Evolutionary conservation across 2,113 vertebrate genomes (phyloP).

Genomic region (Oreotrochilus melanogaster): DNA sequence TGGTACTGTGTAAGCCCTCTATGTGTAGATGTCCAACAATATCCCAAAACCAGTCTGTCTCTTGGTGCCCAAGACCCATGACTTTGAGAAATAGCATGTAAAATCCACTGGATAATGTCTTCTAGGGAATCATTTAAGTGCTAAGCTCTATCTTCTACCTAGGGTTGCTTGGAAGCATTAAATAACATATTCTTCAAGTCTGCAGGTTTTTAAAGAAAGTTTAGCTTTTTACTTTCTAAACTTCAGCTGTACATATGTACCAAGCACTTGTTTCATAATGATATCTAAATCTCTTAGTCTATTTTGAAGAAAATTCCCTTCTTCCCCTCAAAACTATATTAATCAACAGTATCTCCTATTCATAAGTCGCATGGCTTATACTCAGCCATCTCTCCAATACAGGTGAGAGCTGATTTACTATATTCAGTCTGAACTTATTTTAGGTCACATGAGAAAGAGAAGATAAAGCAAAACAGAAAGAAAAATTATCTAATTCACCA

Average conservation of each 20-base stretch:
- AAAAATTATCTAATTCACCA: slow-evolving; percentile 12
- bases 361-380: slow-evolving; percentile 34
- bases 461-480: not conserved
- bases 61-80: not conserved
- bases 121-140: not conserved
- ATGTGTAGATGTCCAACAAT: not conserved
- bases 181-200: slow-evolving; percentile 7
- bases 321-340: slow-evolving; percentile 62
- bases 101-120: not conserved
- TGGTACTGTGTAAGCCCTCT: not conserved
- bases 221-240: not conserved
- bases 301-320: slow-evolving; percentile 66
- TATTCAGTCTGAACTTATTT: slow-evolving; percentile 23
- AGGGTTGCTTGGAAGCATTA: not conserved
- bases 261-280: slow-evolving; percentile 35
- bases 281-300: slow-evolving; percentile 46
- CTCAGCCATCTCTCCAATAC: not conserved
- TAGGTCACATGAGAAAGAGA: not conserved
- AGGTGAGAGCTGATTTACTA: not conserved
- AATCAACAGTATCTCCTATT: slow-evolving; percentile 30
- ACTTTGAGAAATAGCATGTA: not conserved
- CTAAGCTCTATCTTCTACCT: not conserved
- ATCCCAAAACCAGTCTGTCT: not conserved
- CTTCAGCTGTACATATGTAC: slow-evolving; percentile 56
- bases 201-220: slow-evolving; percentile 5